These are phyloP conservation scores for Synergus gifuensis DNA, from an alignment of 2,888 invertebrate genomes.

Conservation along the genomic window DNA sequence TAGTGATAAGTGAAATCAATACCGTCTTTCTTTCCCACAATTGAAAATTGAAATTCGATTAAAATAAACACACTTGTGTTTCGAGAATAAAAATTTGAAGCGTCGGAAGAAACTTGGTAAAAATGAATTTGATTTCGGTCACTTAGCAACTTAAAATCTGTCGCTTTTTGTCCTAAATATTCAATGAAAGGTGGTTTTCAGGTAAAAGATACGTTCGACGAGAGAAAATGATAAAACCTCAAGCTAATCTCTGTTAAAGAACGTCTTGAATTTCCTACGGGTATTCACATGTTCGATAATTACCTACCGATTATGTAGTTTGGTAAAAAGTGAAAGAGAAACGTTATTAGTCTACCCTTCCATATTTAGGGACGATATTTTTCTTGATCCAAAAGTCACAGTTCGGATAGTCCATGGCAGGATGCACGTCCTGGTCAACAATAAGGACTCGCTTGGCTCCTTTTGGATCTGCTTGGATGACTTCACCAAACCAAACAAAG, in stretches of 20 bases:
- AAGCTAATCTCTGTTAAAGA: background rate
- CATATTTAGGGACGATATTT: slow-evolving; percentile 87
- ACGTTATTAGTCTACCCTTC: slow-evolving; percentile 84
- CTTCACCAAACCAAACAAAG: slow-evolving; percentile 87
- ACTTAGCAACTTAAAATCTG: background rate
- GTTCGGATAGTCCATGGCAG: slow-evolving; percentile 83
- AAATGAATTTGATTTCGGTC: background rate
- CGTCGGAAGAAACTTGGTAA: background rate
- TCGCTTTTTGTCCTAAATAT: background rate
- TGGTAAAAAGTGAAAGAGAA: background rate
- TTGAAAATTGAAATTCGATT: slow-evolving; percentile 12
- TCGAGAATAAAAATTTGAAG: background rate
- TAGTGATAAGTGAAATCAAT: slow-evolving; percentile 44
- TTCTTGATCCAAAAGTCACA: slow-evolving; percentile 89
- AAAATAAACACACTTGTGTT: background rate
- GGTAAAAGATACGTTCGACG: slow-evolving; percentile 2
- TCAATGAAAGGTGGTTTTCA: slow-evolving; percentile 21
- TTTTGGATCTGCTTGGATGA: slow-evolving; percentile 82
- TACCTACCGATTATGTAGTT: background rate
- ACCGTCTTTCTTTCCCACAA: slow-evolving; percentile 53
- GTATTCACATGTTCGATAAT: background rate
- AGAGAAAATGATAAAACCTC: background rate
- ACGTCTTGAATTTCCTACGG: background rate
- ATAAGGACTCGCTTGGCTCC: slow-evolving; percentile 80
- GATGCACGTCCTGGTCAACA: slow-evolving; percentile 85